Conservation (phyloP, 2,888 invertebrate species). For the Andrena marginata region DNA sequence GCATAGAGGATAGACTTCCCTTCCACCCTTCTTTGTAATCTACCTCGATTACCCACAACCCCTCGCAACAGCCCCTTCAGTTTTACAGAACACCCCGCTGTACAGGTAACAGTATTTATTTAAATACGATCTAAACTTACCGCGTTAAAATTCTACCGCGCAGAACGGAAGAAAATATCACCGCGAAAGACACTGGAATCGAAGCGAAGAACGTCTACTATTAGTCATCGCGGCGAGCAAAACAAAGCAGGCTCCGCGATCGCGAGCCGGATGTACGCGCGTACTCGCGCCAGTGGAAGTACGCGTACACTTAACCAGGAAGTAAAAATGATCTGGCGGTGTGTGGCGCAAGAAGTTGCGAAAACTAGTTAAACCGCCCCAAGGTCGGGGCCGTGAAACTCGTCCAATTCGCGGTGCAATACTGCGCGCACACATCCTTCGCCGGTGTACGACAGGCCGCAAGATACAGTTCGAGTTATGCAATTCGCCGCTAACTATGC, state of each 20-base stretch:
- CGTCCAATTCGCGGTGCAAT: constrained; percentile 71
- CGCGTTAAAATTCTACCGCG: too few relatives aligned
- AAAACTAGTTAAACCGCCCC: constrained; percentile 73
- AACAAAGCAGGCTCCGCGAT: constrained; percentile 18
- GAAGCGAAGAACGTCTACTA: too few relatives aligned
- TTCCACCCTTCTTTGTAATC: too few relatives aligned
- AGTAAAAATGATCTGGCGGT: constrained; percentile 69
- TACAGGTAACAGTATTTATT: too few relatives aligned
- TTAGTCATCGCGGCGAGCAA: not conserved
- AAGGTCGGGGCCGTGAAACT: constrained; percentile 76
- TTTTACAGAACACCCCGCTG: too few relatives aligned
- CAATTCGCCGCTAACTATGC: constrained; percentile 43
- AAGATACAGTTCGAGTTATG: constrained; percentile 53
- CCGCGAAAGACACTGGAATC: too few relatives aligned
- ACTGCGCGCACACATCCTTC: constrained; percentile 63
- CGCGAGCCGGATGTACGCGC: not conserved
- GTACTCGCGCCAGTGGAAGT: not conserved
- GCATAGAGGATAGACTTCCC: too few relatives aligned
- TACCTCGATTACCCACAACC: too few relatives aligned
- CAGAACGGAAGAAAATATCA: too few relatives aligned
- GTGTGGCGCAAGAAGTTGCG: constrained; percentile 70
- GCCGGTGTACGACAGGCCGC: constrained; percentile 51
- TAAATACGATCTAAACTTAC: too few relatives aligned
- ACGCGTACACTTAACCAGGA: constrained; percentile 48
- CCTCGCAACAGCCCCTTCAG: too few relatives aligned